Conservation (phyloP, 2,888 invertebrate genomes). For the Halictus ligatus region DNA sequence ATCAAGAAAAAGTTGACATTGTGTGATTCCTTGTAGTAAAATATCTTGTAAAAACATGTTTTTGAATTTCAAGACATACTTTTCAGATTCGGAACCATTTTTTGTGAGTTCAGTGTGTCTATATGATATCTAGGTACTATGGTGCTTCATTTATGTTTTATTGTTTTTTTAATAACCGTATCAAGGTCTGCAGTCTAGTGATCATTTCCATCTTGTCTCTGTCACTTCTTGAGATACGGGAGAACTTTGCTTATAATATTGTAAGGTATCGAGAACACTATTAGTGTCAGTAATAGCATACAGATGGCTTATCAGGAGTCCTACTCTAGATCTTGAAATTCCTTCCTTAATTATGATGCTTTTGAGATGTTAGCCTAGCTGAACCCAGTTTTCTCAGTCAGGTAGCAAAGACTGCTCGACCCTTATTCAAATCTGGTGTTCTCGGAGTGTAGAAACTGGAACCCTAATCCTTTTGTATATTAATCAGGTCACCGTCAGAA, state of each 20-base stretch:
- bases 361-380: background rate
- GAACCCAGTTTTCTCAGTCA: background rate
- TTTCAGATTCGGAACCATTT: background rate
- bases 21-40: background rate
- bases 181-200: background rate
- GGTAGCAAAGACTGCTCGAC: background rate
- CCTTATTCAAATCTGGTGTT: background rate
- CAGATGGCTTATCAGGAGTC: background rate
- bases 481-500: background rate
- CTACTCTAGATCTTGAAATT: background rate
- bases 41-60: background rate
- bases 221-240: background rate
- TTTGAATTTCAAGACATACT: background rate
- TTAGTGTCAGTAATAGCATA: background rate
- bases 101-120: background rate
- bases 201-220: background rate
- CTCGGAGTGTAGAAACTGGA: background rate
- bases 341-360: background rate
- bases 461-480: background rate
- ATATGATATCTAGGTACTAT: background rate
- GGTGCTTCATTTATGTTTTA: background rate
- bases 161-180: background rate
- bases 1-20: background rate
- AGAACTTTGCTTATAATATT: background rate
- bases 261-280: background rate